A percentile compares a stretch with the other conserved stretches of the same genome.
Conservation (phyloP, 1,140 invertebrate species). For the Linepithema humile region DNA sequence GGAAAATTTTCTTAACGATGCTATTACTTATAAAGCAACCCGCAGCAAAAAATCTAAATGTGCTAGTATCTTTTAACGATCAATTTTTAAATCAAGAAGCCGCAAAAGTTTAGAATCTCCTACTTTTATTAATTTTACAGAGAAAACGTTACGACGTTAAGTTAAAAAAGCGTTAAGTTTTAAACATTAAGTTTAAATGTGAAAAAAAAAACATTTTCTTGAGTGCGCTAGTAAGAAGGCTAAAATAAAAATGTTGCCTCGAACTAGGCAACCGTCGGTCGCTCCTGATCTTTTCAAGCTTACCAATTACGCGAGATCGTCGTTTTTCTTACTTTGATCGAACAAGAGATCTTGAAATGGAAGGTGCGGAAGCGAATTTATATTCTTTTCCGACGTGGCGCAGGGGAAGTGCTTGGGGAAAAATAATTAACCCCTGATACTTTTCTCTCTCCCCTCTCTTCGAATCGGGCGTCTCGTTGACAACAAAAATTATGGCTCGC, state of each 20-base stretch:
- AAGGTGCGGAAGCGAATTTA: slow-evolving; percentile 47
- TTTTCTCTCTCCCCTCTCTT: neutral
- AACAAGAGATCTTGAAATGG: slow-evolving; percentile 39
- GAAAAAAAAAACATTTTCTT: too few species aligned
- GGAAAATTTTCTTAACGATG: neutral
- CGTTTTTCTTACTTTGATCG: slow-evolving; percentile 52
- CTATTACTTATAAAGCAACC: neutral
- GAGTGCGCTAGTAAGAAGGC: neutral
- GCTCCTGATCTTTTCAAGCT: slow-evolving; percentile 16
- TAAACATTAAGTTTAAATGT: too few species aligned
- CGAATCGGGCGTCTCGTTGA: slow-evolving; percentile 40
- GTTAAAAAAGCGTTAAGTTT: neutral
- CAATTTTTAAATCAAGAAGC: neutral
- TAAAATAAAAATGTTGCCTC: neutral
- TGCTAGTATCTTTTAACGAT: too few species aligned
- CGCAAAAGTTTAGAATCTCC: neutral
- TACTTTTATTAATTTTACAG: neutral
- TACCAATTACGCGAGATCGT: slow-evolving; percentile 28
- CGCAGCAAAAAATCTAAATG: neutral
- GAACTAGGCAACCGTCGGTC: neutral
- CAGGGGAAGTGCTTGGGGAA: neutral
- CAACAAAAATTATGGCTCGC: slow-evolving; percentile 40
- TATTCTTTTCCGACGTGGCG: slow-evolving; percentile 1
- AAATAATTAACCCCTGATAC: slow-evolving; percentile 53
- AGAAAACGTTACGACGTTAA: too few species aligned